Base-by-base conservation (phyloP, 2,113 vertebrate species). In the Pygoscelis adeliae region DNA sequence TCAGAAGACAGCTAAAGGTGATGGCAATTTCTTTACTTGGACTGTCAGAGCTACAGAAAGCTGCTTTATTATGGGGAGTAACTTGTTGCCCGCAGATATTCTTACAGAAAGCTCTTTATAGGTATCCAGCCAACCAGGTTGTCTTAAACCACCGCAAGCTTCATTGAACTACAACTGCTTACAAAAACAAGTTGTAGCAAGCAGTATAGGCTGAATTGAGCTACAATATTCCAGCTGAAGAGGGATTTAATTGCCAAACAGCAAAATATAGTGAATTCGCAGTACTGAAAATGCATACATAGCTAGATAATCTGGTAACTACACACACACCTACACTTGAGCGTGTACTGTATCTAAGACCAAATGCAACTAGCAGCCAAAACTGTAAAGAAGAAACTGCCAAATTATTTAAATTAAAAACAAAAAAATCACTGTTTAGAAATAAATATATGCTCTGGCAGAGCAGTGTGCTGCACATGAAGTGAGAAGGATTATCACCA, bases 161-260 rank as follows among this genome's bases (percentile, higher is more conserved):
- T 98, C 98, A 99, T 98, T 94, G 97, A 98, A 98, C 88, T 99
- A 96, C 97, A 98, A 98, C 73, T 98, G 98, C 86, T 95, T 98
- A 98, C 42, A 98, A 98, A 98, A 98, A 96, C 96, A 98, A 98
- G 98, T 97, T 91, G 76, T 93, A 96, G 93, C 97, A 98, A 97
- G 98, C 92, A 97, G 58, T 85, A 93, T 74, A 95, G 87, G 82
- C 83, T 93, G 89, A 97, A 97, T 1, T 96, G 70, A 87, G 85
- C 58, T 95, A 97, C 49, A 83, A 92, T 83, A 96, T 49, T 98
- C 94, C 94, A 98, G 89, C 89, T 98, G 97, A 96, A 94, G 97
- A 98, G 79, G 19, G 94, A 98, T 97, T 93, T 98, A 96, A 96
- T 89, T 96, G 93, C 72, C 79, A 96, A 97, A 62, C 46, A 97